Conservation (phyloP, 2,113 vertebrate genomes). For the Noturus placidus region DNA sequence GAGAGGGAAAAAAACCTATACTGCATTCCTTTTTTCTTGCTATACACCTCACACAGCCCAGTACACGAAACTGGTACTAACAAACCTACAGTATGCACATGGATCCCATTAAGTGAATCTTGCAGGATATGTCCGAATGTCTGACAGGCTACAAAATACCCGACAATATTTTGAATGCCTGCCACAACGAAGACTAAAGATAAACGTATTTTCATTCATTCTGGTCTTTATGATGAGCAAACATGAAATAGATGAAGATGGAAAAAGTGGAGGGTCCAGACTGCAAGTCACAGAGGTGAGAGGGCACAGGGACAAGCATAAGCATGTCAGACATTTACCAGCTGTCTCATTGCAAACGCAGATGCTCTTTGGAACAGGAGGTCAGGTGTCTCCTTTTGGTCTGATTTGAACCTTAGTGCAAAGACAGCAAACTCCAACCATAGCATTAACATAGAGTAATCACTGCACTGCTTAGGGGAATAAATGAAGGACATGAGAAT, state of each 20-base stretch:
- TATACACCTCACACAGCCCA: not conserved
- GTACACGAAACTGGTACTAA: not conserved
- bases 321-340: conserved; percentile 58
- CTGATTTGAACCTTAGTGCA: not conserved
- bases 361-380: conserved; percentile 31
- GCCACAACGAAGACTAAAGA: not conserved
- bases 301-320: conserved; percentile 48
- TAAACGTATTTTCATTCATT: not conserved
- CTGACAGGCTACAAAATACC: conserved; percentile 35
- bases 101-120: conserved; percentile 1
- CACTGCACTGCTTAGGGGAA: conserved; percentile 3
- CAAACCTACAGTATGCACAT: not conserved
- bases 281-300: conserved; percentile 45
- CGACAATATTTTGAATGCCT: not conserved
- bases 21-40: not conserved
- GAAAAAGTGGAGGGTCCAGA: not conserved
- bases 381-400: conserved; percentile 13
- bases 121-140: conserved; percentile 40
- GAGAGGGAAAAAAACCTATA: not conserved
- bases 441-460: conserved; percentile 6
- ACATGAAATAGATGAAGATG: not conserved
- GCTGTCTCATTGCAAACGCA: conserved; percentile 49
- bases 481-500: conserved; percentile 15
- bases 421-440: conserved; percentile 1
- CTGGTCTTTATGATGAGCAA: not conserved